Evolutionary conservation across 2,888 invertebrate genomes (phyloP).

Genomic region (Rhimphoctona megacephalus): DNA sequence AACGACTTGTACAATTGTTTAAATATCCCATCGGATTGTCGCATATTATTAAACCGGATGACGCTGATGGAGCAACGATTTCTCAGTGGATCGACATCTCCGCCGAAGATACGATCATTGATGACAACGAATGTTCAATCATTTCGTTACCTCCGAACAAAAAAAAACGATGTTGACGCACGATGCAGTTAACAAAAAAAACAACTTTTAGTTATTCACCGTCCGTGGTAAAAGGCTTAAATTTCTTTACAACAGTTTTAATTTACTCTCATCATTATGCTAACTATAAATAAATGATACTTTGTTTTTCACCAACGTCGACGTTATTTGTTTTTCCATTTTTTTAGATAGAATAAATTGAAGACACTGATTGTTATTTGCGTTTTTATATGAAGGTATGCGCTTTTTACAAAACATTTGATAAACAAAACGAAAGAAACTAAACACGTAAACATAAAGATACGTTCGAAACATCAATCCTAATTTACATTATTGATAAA

Average conservation of each 20-base stretch:
- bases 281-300: background rate
- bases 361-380: conserved; percentile 26
- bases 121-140: background rate
- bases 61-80: background rate
- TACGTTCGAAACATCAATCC: conserved; percentile 33
- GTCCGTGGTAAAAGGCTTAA: background rate
- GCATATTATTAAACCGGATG: conserved; percentile 51
- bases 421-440: conserved; percentile 47
- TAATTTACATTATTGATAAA: conserved; percentile 32
- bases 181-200: background rate
- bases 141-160: background rate
- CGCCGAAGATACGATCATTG: background rate
- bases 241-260: background rate
- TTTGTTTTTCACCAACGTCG: background rate
- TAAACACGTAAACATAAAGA: conserved; percentile 48
- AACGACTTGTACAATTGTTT: conserved; percentile 78
- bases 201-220: background rate
- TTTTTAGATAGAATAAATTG: background rate
- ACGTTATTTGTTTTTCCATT: background rate
- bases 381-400: conserved; percentile 46
- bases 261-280: background rate
- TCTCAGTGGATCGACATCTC: background rate
- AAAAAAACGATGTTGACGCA: conserved; percentile 13
- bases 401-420: conserved; percentile 59
- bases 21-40: conserved; percentile 80